Conservation (phyloP, 2,797 vertebrate species). For the Phataginus tetradactyla region DNA sequence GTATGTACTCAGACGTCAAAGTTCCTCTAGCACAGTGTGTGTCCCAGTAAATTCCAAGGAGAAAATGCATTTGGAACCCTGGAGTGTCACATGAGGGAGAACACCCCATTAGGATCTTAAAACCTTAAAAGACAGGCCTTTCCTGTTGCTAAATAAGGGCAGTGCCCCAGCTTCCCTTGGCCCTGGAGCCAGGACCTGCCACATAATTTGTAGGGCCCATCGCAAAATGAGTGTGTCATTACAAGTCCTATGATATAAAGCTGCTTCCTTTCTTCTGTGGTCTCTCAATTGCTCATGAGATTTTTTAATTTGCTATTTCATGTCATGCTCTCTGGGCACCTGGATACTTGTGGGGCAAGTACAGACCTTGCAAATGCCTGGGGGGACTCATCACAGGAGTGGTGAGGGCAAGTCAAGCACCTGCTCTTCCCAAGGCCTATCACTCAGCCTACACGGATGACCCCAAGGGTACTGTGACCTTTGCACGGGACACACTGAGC, state of each 20-base stretch:
- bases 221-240: neutral
- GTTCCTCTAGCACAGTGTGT: accelerated
- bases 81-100: neutral
- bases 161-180: neutral
- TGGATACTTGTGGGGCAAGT: neutral
- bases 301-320: slow-evolving; percentile 9
- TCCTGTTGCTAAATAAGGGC: neutral
- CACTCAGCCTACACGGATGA: neutral
- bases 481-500: neutral
- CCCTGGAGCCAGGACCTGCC: neutral
- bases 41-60: neutral
- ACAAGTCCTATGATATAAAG: neutral
- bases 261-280: neutral
- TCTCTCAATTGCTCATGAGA: neutral
- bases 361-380: neutral
- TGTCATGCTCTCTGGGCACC: neutral
- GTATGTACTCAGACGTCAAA: neutral
- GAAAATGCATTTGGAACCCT: neutral
- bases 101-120: neutral
- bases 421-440: accelerated
- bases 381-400: too few relatives aligned
- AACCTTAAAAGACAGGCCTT: neutral
- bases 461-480: neutral
- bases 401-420: neutral
- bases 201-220: neutral